A percentile compares a stretch with the other conserved stretches of the same genome.
These are phyloP conservation scores for Incurvaria masculella DNA, from an alignment of 2,888 invertebrate species.

Conservation along the genomic window DNA sequence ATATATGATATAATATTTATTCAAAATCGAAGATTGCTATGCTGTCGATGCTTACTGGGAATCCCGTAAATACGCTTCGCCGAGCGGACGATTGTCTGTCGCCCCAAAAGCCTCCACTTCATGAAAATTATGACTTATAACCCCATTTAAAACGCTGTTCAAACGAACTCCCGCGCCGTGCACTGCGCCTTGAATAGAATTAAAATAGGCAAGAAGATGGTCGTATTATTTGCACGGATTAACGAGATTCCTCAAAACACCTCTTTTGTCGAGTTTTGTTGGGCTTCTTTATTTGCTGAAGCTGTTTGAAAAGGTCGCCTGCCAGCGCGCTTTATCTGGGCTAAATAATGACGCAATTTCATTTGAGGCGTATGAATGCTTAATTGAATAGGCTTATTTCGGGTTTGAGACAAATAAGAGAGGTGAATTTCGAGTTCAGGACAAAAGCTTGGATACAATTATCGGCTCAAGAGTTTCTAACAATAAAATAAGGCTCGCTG, in stretches of 20 bases:
- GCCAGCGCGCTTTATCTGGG: neutral
- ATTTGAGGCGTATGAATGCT: neutral
- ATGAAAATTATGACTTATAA: neutral
- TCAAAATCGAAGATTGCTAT: no score
- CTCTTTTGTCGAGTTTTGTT: neutral
- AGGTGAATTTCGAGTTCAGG: neutral
- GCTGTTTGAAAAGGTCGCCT: neutral
- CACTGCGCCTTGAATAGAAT: neutral
- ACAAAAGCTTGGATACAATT: no score
- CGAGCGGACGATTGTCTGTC: neutral
- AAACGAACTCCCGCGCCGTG: neutral
- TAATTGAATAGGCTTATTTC: neutral
- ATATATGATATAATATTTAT: no score
- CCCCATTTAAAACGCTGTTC: neutral
- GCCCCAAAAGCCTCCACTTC: neutral
- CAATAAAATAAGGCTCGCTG: no score
- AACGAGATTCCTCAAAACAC: neutral
- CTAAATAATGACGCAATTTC: neutral
- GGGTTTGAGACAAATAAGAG: neutral
- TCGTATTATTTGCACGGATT: neutral
- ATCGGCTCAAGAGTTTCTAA: no score
- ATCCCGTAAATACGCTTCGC: no score
- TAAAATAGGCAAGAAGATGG: neutral
- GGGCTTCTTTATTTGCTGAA: neutral
- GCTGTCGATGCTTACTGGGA: no score